These are phyloP conservation scores for Chloropsis cyanopogon DNA, from an alignment of 2,113 vertebrate genomes.

Conservation along the genomic window DNA sequence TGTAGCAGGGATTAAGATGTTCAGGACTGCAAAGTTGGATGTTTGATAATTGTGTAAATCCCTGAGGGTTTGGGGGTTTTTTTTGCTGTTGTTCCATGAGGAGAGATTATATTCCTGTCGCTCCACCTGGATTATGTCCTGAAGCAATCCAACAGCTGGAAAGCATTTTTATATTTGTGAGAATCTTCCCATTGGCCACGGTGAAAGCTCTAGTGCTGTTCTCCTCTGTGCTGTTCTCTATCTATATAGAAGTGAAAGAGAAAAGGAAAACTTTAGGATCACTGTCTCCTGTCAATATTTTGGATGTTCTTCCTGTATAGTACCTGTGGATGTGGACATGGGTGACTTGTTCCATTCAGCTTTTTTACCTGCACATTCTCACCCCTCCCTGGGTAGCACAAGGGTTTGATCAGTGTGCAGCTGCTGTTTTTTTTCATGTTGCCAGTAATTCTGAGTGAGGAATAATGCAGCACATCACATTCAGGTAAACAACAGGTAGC, in stretches of 20 bases:
- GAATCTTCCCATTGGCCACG: constrained; percentile 51
- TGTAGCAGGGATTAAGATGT: constrained; percentile 38
- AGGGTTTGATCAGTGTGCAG: background rate
- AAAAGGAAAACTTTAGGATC: constrained; percentile 45
- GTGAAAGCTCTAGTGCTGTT: constrained; percentile 69
- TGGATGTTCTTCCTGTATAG: constrained; percentile 53
- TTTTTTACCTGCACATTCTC: background rate
- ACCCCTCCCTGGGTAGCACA: background rate
- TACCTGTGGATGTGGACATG: constrained; percentile 21
- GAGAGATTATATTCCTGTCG: constrained; percentile 51
- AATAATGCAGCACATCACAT: background rate
- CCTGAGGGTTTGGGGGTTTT: constrained; percentile 9
- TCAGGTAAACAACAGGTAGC: background rate
- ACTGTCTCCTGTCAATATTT: constrained; percentile 57
- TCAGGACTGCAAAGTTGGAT: constrained; percentile 41
- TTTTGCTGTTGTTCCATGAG: constrained; percentile 10
- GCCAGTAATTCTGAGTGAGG: background rate
- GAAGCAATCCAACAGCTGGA: constrained; percentile 60
- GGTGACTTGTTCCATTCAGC: background rate
- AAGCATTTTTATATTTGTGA: constrained; percentile 69
- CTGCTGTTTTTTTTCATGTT: background rate
- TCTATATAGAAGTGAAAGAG: constrained; percentile 52
- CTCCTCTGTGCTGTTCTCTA: constrained; percentile 66
- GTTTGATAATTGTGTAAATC: constrained; percentile 62
- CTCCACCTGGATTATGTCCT: constrained; percentile 60